Evolutionary conservation across 2,797 vertebrate genomes (phyloP).

Genomic region (Trachops cirrhosus): DNA sequence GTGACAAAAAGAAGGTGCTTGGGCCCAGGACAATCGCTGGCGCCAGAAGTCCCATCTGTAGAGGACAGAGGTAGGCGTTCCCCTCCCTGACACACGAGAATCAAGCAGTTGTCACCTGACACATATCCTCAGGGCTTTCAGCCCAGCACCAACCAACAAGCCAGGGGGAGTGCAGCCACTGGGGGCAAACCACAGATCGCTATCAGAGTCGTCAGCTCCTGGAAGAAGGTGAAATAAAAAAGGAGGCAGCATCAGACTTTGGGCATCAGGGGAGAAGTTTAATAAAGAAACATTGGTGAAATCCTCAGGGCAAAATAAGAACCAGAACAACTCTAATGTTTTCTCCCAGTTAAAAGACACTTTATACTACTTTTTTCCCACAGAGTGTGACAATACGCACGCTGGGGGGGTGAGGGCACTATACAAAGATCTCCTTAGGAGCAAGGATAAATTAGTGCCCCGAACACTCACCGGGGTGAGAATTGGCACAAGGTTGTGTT

Average conservation of each 20-base stretch:
- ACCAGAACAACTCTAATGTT: background rate
- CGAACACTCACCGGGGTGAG: background rate
- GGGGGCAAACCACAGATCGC: conserved; percentile 31
- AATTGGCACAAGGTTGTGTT: background rate
- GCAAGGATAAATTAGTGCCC: background rate
- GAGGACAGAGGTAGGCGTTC: conserved; percentile 28
- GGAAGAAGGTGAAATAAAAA: background rate
- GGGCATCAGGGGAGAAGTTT: conserved; percentile 8
- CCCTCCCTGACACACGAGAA: conserved; percentile 20
- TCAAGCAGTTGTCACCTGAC: conserved; percentile 44
- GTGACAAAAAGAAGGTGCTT: background rate
- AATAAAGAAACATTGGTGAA: conserved; percentile 34
- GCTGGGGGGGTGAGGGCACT: background rate
- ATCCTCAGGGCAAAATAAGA: conserved; percentile 33
- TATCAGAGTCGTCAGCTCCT: conserved; percentile 46
- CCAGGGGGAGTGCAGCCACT: background rate
- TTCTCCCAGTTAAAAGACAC: background rate
- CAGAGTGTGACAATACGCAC: too few relatives aligned
- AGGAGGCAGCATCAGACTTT: background rate
- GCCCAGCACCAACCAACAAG: conserved; percentile 10
- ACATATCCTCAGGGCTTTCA: background rate
- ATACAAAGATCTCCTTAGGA: background rate
- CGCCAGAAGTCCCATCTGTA: background rate
- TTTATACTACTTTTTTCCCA: background rate
- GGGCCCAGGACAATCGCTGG: background rate